phyloP scores from a whole-genome alignment of 37 sponge, comb jelly and placozoan species.

The Mnemiopsis leidyi region DNA sequence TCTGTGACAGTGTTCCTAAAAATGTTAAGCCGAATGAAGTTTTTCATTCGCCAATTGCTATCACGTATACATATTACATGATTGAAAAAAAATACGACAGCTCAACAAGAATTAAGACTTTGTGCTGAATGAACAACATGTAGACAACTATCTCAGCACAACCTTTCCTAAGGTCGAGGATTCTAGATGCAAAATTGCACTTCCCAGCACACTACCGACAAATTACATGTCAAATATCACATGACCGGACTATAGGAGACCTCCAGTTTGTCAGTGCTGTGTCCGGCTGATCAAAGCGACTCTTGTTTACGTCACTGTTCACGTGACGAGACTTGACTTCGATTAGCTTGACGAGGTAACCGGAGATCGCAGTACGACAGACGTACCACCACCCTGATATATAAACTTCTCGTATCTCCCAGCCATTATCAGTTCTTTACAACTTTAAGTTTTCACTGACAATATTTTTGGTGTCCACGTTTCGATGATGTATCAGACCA shows the following conservation, averaged over 20 bases:
- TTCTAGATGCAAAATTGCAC: too few species aligned
- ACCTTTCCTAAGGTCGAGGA: too few species aligned
- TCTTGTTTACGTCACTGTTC: background rate
- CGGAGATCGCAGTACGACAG: background rate
- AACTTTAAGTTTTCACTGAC: too few species aligned
- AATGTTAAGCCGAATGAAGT: too few species aligned
- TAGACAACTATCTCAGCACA: too few species aligned
- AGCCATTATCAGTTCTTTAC: background rate
- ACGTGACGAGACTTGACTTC: background rate
- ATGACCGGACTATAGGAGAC: background rate
- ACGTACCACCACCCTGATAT: background rate
- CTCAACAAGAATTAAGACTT: too few species aligned
- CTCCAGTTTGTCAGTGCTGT: background rate
- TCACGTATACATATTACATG: too few species aligned
- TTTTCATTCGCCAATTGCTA: too few species aligned
- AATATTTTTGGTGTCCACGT: too few species aligned
- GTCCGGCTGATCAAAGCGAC: background rate
- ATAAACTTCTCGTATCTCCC: background rate
- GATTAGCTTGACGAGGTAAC: background rate
- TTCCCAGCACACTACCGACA: background rate
- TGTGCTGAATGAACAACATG: too few species aligned
- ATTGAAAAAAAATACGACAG: too few species aligned
- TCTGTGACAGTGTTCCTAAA: too few species aligned
- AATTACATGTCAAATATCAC: background rate
- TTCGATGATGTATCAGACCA: background rate